Base-by-base conservation (phyloP, 2,888 invertebrate genomes). In the Melanophora roralis region DNA sequence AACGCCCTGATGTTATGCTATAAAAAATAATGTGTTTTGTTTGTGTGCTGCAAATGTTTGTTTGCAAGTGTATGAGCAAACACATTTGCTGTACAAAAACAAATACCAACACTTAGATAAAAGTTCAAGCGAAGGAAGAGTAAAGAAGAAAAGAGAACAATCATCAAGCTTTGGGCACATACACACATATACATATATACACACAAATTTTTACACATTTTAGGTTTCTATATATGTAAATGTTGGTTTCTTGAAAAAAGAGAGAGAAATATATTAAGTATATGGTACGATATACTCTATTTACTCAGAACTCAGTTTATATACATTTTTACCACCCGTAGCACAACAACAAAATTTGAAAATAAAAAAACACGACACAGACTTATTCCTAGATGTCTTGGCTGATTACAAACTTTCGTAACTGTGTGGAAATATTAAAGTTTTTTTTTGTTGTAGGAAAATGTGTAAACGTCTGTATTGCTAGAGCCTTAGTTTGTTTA, bases 1-100 rank as follows among this genome's bases (percentile, higher is more conserved):
- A 62, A 62, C 62, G 43, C 43, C 76, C 62, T 69, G 21, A 69
- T 14, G 40, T 27, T 62, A 68, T 53, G 55, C 69, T 76, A 49
- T 40, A 69, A 32, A 36, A 62, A 65, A 67, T 68, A 67, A 47
- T 57, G 32, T 67, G 57, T 57, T 65, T 64, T 65, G 14, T 43
- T 40, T 36, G 36, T n/a, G n/a, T n/a, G n/a, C n/a, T n/a, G n/a
- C n/a, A 65, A 59, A 49, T 53, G 34, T 36, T 62, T 43, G 67
- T 27, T 21, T 27, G 45, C 1, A 21, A 14, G 64, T 43, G 9
- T 55, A 27, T 43, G 9, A n/a, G 27, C 7, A 40, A 27, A 16
- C 16, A 11, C 16, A 34, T 19, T 38, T 14, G 16, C 4, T 27
- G 27, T n/a, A 14, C 5, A 40, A 40, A 19, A 38, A 23, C 27